Base-by-base conservation (phyloP, 2,797 vertebrate genomes). In the Petrocephalus schoutedeni region DNA sequence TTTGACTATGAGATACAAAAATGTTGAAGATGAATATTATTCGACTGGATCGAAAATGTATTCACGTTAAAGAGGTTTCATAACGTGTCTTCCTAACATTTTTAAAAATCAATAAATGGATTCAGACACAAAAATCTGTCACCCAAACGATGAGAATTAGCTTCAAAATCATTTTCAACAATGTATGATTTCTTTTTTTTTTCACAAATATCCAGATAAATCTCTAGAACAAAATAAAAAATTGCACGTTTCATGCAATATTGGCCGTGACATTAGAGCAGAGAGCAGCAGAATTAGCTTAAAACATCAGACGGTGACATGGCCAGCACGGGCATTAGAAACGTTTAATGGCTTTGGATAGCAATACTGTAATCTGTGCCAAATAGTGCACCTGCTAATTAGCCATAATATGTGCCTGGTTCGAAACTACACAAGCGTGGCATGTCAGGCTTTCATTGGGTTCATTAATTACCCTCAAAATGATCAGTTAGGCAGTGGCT, bases 271-370 rank as follows among this genome's bases (percentile, higher is more conserved):
- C 84, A 19, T 36, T 14, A 71, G 21, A 90, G 45, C 85, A 90
- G 87, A 56, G 67, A 21, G 58, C 85, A 90, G 90, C 23, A 89
- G 89, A 89, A 84, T 54, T 85, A 74, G 88, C 64, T 12, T 41
- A 41, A 71, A 36, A 4, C 61, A 85, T 84, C 53, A 87, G 83
- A 77, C 64, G 87, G 83, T 41, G 86, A 58, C 67, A 90, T 45
- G 87, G 87, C 86, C 89, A 86, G 88, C 54, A 59, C 92, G 91
- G 91, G 83, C 88, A 91, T 89, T 86, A 89, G 89, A 84, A 87
- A 91, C 83, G 92, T 19, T 92, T 92, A 92, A 83, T 84, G 61
- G 28, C 7, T 89, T 23, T 23, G 86, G 84, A 16, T 8, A 41
- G 80, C 19, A 59, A 77, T 51, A 87, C 90, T 85, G 57, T 9